Evolutionary conservation across 2,797 vertebrate genomes (phyloP), one percentile per base, ranked within the genome.

Genomic region (Coilia nasus): DNA sequence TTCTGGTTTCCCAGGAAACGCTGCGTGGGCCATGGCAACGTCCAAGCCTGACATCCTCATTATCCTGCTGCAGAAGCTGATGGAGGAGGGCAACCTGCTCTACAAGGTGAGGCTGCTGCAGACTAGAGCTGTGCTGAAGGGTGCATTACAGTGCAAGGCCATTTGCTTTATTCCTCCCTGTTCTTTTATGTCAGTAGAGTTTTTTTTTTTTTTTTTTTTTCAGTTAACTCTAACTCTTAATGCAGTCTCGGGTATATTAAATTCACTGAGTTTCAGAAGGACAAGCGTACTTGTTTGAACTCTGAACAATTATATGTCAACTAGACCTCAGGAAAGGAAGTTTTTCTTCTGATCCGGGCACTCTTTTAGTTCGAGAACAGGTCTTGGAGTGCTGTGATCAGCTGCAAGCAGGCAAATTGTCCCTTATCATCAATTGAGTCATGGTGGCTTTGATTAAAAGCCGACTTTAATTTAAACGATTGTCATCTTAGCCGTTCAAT

Each of bases 21-120:
- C 98, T 31, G 98, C 98, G 0, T 99, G 98, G 98, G 98, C 98
- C 81, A 99, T 99, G 98, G 98, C 98, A n/a, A 99, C 98, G 23
- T 99, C 98, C 85, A 99, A 99, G 91, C 98, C 98, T 0, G 98
- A 99, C 86, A 99, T 99, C 90, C 95, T 99, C 90, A 97, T 99
- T 91, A 99, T 99, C 92, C 97, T 99, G 54, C 96, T 99, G 50
- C 98, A 99, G 96, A 99, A 99, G 91, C 94, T 99, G 88, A 99
- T 99, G 97, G 98, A 99, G 93, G 98, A 99, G 94, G 98, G 98
- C 90, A 99, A 99, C 89, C 81, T 96, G 46, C 95, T 99, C 85
- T 99, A 99, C 92, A 99, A 99, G 96, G 98, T 99, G 96, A 50
- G 62, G 7, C 50, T 54, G 50, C 28, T 64, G n/a, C 60, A 62